Percentiles rank a stretch among this genome's conserved stretches.
Conservation (phyloP, 2,888 invertebrate species). For the Allolobophora icterica region DNA sequence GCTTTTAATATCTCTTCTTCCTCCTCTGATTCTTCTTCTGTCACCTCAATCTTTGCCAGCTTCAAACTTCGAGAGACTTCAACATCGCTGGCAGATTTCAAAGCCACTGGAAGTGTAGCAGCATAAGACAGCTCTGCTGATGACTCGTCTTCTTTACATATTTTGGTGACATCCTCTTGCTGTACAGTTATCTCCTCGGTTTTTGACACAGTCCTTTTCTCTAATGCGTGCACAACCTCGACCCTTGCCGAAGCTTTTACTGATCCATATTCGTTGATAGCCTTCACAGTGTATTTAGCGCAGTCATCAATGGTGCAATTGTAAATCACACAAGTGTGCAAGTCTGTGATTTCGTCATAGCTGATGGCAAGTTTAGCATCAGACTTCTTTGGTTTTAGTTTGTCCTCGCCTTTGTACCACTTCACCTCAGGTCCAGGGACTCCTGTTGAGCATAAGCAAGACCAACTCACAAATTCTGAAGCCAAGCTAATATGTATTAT, state of each 20-base stretch:
- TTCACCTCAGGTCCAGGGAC: slow-evolving; percentile 39
- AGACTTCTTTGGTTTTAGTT: slow-evolving; percentile 36
- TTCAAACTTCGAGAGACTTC: not conserved
- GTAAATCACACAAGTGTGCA: slow-evolving; percentile 44
- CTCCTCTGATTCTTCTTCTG: not conserved
- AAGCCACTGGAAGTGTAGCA: not conserved
- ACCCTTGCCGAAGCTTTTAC: slow-evolving; percentile 32
- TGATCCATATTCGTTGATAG: slow-evolving; percentile 31
- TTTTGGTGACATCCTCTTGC: not conserved
- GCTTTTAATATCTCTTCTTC: slow-evolving; percentile 19
- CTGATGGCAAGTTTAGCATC: slow-evolving; percentile 35
- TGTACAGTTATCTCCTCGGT: not conserved
- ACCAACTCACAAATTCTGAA: not conserved
- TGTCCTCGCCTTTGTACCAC: slow-evolving; percentile 44
- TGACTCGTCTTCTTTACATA: not conserved
- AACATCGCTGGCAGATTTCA: not conserved
- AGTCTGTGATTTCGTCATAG: slow-evolving; percentile 45
- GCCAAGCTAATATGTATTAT: not conserved
- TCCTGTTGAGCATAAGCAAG: slow-evolving; percentile 30
- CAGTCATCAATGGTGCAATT: slow-evolving; percentile 48
- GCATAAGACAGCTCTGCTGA: not conserved
- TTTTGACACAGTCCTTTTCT: not conserved
- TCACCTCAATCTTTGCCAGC: not conserved
- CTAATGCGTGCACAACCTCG: not conserved
- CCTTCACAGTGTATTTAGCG: slow-evolving; percentile 53